These are phyloP conservation scores for Meganola albula DNA, from an alignment of 2,888 invertebrate genomes.

Conservation along the genomic window DNA sequence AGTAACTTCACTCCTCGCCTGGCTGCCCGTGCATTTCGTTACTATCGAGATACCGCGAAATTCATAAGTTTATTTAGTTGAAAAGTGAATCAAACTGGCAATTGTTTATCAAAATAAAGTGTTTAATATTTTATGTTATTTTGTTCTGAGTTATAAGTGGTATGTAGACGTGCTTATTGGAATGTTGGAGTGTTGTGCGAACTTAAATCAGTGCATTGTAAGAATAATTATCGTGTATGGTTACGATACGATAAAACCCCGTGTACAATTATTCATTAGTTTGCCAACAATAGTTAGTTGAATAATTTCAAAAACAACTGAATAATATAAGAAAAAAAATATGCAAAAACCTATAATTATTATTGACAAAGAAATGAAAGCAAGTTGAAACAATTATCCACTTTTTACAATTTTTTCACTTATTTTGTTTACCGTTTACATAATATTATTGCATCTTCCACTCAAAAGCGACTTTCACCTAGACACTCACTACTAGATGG, in stretches of 20 bases:
- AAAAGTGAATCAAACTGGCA: constrained; percentile 38
- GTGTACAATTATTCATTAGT: no score
- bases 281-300: no score
- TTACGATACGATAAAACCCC: no score
- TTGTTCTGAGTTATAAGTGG: constrained; percentile 27
- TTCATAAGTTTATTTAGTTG: constrained; percentile 31
- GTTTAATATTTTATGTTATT: constrained; percentile 21
- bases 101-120: constrained; percentile 22
- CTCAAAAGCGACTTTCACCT: constrained; percentile 36
- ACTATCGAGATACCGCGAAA: constrained; percentile 28
- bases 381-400: no score
- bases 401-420: no score
- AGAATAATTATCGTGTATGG: constrained; percentile 12
- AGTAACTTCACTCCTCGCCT: constrained; percentile 50
- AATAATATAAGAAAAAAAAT: no score
- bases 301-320: no score
- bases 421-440: no score
- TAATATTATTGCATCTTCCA: constrained; percentile 12
- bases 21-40: constrained; percentile 44
- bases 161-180: constrained; percentile 31
- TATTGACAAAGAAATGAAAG: no score
- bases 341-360: no score
- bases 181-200: constrained; percentile 40
- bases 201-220: constrained; percentile 12
- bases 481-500: constrained; percentile 33